Base-by-base conservation (phyloP, 2,113 vertebrate species). In the Rhea pennata region DNA sequence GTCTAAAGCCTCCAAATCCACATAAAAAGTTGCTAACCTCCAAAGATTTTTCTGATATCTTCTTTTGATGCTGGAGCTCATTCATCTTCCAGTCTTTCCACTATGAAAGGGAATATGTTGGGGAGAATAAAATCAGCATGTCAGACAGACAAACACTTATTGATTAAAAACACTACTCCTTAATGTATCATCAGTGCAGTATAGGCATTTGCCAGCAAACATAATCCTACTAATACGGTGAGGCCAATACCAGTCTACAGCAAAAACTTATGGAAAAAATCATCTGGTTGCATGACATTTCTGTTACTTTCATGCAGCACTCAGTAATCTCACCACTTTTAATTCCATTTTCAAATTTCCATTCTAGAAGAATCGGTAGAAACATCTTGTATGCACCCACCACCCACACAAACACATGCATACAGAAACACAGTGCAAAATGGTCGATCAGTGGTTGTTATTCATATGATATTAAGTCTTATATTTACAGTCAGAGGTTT, bases 301-400 rank as follows among this genome's bases (percentile, higher is more conserved):
- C 74, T 83, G 1, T 90, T 53, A 40, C 48, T 96, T 79, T 84
- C 72, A 61, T n/a, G 80, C 66, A 93, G 42, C 27, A 51, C 81
- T 87, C 42, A 86, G 78, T 88, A 73, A 92, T 78, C 94, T 94
- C 80, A 84, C 26, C 74, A 91, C 83, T 94, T 93, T 87, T 66
- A 80, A 76, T 90, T 90, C 90, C 42, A 83, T 82, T 96, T 90
- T 91, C 71, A 90, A 87, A 94, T 93, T 84, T 92, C 89, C 13
- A 0, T 90, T 91, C 83, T 89, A 12, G 44, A 70, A 40, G 66
- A 75, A 88, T 87, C 54, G 87, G 33, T 82, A 92, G 77, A 33
- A 94, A 90, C 94, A 91, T 95, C 92, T 94, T 97, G 89, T 42
- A 36, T 90, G 64, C 87, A 87, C 84, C 91, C 84, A 50, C 81